Evolutionary conservation across 2,113 vertebrate species (phyloP).

Genomic region (Myiozetetes cayanensis): DNA sequence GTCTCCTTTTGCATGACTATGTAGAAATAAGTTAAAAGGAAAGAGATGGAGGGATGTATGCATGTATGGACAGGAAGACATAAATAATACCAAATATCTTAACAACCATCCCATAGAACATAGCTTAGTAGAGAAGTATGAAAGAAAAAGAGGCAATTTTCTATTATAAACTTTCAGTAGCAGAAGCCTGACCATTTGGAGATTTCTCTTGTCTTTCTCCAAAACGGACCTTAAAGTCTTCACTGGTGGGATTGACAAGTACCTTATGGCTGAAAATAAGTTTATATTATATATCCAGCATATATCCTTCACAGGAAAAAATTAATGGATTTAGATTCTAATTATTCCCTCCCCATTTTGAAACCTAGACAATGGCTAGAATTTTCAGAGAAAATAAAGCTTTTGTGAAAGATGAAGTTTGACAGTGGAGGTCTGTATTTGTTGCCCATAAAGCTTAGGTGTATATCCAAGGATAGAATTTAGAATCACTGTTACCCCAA

Average conservation of each 20-base stretch:
- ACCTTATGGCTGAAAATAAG: not conserved
- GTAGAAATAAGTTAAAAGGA: not conserved
- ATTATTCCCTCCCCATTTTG: not conserved
- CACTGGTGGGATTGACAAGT: not conserved
- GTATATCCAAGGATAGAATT: not conserved
- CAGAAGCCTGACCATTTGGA: not conserved
- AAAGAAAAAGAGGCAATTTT: not conserved
- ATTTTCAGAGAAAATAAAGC: not conserved
- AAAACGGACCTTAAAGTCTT: not conserved
- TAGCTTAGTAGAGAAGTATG: not conserved
- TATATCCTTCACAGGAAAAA: not conserved
- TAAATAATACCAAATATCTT: not conserved
- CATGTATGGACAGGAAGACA: not conserved
- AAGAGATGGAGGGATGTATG: not conserved
- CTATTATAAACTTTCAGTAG: not conserved
- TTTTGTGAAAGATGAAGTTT: not conserved
- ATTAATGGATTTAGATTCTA: not conserved
- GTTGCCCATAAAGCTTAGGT: not conserved
- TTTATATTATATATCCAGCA: not conserved
- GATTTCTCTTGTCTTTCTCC: not conserved
- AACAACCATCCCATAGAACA: not conserved
- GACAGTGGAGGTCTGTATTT: not conserved
- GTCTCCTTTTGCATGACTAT: not conserved
- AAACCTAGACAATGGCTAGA: not conserved
- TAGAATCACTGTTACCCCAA: not conserved